These are phyloP conservation scores for Esox niger DNA, from an alignment of 2,113 vertebrate genomes.

Conservation along the genomic window DNA sequence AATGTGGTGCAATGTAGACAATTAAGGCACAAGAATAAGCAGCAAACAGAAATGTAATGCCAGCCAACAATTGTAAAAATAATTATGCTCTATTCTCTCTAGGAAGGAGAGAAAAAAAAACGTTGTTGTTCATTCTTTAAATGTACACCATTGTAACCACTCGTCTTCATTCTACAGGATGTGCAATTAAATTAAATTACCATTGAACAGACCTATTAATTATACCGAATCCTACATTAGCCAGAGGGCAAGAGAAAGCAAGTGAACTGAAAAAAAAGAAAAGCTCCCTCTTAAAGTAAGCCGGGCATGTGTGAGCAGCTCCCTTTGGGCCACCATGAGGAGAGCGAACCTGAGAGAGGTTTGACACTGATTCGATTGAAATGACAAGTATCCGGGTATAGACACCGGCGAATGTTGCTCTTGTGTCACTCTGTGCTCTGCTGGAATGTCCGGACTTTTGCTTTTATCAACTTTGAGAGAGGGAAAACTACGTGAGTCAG, in stretches of 20 bases:
- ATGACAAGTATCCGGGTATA: no score
- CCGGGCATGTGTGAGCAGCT: no score
- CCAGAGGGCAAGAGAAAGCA: conserved; percentile 44
- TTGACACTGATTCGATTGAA: no score
- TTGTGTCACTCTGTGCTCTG: no score
- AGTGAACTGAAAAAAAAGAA: conserved; percentile 24
- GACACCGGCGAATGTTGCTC: no score
- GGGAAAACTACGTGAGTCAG: neutral
- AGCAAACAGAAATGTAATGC: conserved; percentile 54
- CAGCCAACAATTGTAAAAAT: conserved; percentile 59
- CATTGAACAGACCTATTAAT: conserved; percentile 54
- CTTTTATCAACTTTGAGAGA: conserved; percentile 11
- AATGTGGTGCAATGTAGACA: conserved; percentile 37
- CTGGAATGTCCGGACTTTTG: conserved; percentile 33
- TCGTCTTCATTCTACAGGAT: conserved; percentile 56
- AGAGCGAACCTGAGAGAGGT: neutral
- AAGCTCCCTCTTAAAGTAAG: no score
- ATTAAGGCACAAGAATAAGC: conserved; percentile 39
- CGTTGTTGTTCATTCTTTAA: conserved; percentile 36
- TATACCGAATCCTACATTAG: conserved; percentile 61
- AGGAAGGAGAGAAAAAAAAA: conserved; percentile 45
- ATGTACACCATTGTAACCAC: conserved; percentile 44
- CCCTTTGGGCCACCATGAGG: neutral
- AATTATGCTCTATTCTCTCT: conserved; percentile 35
- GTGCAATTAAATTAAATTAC: conserved; percentile 66